A percentile compares a stretch with the other conserved stretches of the same genome.
These are phyloP conservation scores for Drosophila nigrodunni DNA, from an alignment of 1,140 invertebrate genomes.

Conservation along the genomic window DNA sequence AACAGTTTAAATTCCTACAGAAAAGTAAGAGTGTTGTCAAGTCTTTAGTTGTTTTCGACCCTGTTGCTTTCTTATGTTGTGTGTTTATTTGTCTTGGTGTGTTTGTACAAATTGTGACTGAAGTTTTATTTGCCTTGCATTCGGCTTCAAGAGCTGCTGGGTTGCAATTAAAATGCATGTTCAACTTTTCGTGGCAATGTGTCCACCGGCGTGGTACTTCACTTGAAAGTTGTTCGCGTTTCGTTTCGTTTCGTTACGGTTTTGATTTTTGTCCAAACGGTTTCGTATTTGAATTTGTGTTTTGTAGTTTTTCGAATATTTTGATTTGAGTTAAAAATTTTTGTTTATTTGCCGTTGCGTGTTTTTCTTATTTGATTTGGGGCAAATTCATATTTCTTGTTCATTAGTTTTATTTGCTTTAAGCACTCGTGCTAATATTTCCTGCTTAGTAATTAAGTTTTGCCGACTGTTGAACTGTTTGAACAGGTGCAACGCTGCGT, in stretches of 20 bases:
- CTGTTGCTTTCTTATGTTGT: slow-evolving; percentile 51
- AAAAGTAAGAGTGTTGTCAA: slow-evolving; percentile 19
- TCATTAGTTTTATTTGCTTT: slow-evolving; percentile 81
- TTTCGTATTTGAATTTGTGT: slow-evolving; percentile 1
- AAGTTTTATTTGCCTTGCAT: slow-evolving; percentile 69
- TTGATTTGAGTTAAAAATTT: neutral
- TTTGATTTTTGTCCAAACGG: slow-evolving; percentile 4
- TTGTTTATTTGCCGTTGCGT: slow-evolving; percentile 44
- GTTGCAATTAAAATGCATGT: slow-evolving; percentile 79
- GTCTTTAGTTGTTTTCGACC: neutral
- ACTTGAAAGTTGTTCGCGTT: slow-evolving; percentile 69
- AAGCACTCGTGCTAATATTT: slow-evolving; percentile 70
- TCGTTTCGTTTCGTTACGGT: slow-evolving; percentile 22
- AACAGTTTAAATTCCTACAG: too few species aligned
- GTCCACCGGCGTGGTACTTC: slow-evolving; percentile 38
- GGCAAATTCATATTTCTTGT: slow-evolving; percentile 80
- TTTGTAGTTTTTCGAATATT: neutral
- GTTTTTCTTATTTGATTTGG: slow-evolving; percentile 49
- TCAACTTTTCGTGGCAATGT: slow-evolving; percentile 75
- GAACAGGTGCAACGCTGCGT: slow-evolving; percentile 70
- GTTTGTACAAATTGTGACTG: slow-evolving; percentile 71
- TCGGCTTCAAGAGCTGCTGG: slow-evolving; percentile 23
- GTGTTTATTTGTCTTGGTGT: slow-evolving; percentile 31
- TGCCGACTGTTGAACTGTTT: neutral
- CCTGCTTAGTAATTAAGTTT: slow-evolving; percentile 78